Conservation (phyloP, 1,140 invertebrate genomes). For the Oreohelix idahoensis region DNA sequence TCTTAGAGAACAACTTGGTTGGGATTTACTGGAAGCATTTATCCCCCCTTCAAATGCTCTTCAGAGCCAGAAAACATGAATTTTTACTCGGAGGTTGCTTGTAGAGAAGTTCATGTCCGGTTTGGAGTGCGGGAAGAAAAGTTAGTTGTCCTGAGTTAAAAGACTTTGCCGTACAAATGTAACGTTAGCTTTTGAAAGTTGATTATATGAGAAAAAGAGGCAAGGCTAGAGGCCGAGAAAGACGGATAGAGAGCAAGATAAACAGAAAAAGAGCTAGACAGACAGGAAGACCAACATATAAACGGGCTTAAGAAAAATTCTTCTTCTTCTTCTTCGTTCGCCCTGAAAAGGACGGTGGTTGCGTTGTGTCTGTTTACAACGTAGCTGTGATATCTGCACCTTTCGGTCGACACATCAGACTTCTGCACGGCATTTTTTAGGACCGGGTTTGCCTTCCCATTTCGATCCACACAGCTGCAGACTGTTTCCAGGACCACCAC, state of each 20-base stretch:
- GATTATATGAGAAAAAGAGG: not conserved
- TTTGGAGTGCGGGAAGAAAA: not conserved
- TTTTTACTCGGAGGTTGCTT: constrained; percentile 14
- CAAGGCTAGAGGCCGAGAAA: not conserved
- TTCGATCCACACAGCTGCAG: no score
- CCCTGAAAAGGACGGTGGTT: no score
- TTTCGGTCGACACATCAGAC: no score
- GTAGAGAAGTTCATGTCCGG: not conserved
- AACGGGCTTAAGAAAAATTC: no score
- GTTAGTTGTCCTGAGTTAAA: not conserved
- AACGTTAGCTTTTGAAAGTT: not conserved
- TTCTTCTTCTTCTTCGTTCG: no score
- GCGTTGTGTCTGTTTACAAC: no score
- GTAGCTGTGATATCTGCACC: no score
- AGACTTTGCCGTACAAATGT: not conserved
- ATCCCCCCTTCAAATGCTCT: constrained; percentile 17
- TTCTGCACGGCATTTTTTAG: no score
- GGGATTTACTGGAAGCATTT: constrained; percentile 19
- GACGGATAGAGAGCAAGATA: not conserved
- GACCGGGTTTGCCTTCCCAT: no score
- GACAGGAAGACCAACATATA: no score
- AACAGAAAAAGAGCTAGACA: not conserved
- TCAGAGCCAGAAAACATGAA: constrained; percentile 6
- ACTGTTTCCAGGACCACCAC: no score
- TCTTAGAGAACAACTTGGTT: not conserved